Evolutionary conservation across 2,797 vertebrate genomes (phyloP).

Genomic region (Spinibarbus caldwelli): DNA sequence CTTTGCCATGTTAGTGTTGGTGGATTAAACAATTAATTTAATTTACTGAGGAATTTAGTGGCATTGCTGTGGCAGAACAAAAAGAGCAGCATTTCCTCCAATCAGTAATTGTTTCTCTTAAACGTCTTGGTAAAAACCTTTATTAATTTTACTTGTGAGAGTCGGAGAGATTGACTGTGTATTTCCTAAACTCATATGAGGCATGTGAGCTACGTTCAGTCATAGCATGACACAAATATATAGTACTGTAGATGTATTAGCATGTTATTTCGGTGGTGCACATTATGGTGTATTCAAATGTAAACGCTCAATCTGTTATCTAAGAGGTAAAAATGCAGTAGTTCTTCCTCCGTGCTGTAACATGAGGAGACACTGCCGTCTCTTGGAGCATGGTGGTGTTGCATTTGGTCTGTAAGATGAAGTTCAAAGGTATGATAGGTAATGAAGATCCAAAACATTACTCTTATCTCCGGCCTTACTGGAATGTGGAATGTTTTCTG

Average conservation of each 20-base stretch:
- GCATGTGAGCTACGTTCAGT: background rate
- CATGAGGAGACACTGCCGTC: background rate
- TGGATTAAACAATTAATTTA: background rate
- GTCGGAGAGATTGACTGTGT: background rate
- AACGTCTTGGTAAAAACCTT: background rate
- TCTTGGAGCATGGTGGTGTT: conserved; percentile 2
- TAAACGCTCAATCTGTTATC: background rate
- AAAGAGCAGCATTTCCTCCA: background rate
- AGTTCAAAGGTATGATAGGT: background rate
- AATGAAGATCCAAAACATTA: background rate
- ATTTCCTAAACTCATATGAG: background rate
- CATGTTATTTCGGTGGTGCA: background rate
- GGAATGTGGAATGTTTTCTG: background rate
- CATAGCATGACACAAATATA: background rate
- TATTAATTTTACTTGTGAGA: background rate
- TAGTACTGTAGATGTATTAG: background rate
- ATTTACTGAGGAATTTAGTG: background rate
- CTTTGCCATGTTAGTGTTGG: background rate
- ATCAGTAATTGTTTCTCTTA: background rate
- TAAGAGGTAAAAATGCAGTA: background rate
- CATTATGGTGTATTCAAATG: background rate
- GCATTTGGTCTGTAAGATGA: background rate
- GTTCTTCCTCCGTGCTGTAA: background rate
- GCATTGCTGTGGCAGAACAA: background rate
- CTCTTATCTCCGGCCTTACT: background rate